A percentile compares a stretch with the other conserved stretches of the same genome.
phyloP scores from a whole-genome alignment of 1,140 invertebrate species.

The Calliopsis andreniformis region DNA sequence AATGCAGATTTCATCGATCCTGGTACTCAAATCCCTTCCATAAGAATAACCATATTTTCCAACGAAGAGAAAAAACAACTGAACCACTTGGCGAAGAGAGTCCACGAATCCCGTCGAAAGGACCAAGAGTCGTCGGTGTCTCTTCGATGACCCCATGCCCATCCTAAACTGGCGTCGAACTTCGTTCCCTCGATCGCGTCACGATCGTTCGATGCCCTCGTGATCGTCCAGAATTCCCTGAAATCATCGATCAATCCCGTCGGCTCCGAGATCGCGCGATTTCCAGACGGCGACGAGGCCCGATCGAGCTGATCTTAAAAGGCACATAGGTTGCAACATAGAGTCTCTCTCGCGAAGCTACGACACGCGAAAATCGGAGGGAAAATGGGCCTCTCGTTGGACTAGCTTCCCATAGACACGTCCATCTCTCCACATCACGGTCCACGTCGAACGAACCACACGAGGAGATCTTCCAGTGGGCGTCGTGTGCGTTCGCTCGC shows the following conservation, averaged over 20 bases:
- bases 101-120: neutral
- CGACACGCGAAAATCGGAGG: conserved; percentile 43
- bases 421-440: neutral
- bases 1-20: conserved; percentile 13
- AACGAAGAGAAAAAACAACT: neutral
- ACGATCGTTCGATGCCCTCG: neutral
- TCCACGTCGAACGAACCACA: too few species aligned
- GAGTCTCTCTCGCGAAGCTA: conserved; percentile 55
- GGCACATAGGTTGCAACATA: conserved; percentile 60
- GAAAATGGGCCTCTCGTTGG: conserved; percentile 37
- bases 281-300: neutral
- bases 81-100: neutral
- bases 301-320: conserved; percentile 44
- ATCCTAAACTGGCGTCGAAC: neutral
- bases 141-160: neutral
- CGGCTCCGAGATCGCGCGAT: neutral
- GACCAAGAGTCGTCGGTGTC: neutral
- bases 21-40: neutral
- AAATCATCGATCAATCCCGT: neutral
- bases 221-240: neutral
- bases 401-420: conserved; percentile 60
- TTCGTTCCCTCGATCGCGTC: neutral
- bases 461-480: conserved; percentile 12
- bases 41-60: neutral
- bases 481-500: conserved; percentile 12